Percentiles rank a stretch among this genome's conserved stretches.
Conservation (phyloP, 2,797 vertebrate species). For the Heterohyrax brucei region DNA sequence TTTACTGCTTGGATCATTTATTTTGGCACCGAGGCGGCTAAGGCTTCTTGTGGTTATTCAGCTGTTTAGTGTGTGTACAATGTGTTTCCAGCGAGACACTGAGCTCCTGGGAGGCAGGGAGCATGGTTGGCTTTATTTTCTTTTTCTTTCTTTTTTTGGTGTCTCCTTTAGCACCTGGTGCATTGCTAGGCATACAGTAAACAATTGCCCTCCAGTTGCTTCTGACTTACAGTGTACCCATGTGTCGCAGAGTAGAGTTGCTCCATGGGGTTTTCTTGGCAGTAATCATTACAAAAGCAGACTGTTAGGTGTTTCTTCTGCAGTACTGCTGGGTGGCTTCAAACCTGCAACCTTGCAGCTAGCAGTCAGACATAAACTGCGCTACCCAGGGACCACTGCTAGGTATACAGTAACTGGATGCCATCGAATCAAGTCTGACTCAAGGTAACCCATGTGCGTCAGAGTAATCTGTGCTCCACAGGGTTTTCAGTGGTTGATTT, state of each 20-base stretch:
- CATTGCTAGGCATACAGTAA: neutral
- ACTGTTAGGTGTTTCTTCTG: neutral
- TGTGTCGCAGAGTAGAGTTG: neutral
- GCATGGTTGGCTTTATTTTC: neutral
- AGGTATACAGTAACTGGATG: neutral
- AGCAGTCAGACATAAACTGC: too few relatives aligned
- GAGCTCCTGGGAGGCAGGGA: slow-evolving; percentile 48
- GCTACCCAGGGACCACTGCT: too few relatives aligned
- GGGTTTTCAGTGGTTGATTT: neutral
- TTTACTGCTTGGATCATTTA: slow-evolving; percentile 61
- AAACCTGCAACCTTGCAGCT: neutral
- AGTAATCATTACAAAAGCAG: too few relatives aligned
- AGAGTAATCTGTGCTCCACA: neutral
- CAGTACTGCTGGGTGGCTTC: neutral
- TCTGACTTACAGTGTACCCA: neutral
- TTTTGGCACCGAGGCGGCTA: slow-evolving; percentile 64
- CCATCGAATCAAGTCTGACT: neutral
- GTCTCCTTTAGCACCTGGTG: neutral
- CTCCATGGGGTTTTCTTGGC: neutral
- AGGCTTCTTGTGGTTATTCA: slow-evolving; percentile 69
- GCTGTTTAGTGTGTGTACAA: slow-evolving; percentile 58
- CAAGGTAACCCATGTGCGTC: neutral
- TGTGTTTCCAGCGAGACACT: slow-evolving; percentile 70
- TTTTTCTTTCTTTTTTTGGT: neutral
- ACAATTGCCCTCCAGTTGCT: neutral